Conservation (phyloP, 2,797 vertebrate species). For the Lagodon rhomboides region DNA sequence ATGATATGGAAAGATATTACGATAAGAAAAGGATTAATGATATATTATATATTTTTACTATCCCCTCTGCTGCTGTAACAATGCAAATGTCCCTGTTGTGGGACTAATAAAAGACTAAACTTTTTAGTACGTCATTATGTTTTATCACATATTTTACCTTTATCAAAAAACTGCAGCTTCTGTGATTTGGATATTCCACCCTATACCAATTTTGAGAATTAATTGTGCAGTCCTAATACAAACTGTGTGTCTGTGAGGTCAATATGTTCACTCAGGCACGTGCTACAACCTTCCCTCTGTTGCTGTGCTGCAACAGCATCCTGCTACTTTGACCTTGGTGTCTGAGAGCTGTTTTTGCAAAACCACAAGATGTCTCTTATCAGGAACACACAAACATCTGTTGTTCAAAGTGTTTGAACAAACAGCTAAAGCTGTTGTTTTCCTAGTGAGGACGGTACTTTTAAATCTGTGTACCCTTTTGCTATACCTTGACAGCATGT, state of each 20-base stretch:
- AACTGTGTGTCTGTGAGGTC: background rate
- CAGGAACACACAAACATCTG: background rate
- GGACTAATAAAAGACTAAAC: too few relatives aligned
- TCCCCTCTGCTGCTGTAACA: too few relatives aligned
- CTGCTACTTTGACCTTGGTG: constrained; percentile 1
- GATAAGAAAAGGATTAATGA: too few relatives aligned
- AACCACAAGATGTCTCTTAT: background rate
- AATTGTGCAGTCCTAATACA: background rate
- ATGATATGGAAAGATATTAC: too few relatives aligned
- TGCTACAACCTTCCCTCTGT: background rate
- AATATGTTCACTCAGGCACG: background rate
- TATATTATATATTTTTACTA: too few relatives aligned
- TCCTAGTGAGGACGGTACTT: background rate
- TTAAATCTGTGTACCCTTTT: background rate
- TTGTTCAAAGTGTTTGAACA: background rate
- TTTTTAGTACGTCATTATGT: too few relatives aligned
- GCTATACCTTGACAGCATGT: background rate
- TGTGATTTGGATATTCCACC: too few relatives aligned
- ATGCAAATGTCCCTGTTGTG: too few relatives aligned
- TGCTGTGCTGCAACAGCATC: background rate
- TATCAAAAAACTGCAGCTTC: too few relatives aligned
- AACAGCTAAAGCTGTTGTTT: background rate
- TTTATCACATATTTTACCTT: too few relatives aligned
- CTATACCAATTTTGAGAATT: too few relatives aligned
- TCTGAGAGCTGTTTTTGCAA: background rate